A percentile compares a stretch with the other conserved stretches of the same genome.
Evolutionary conservation across 1,140 invertebrate genomes (phyloP).

Genomic region (Caenorhabditis latens): DNA sequence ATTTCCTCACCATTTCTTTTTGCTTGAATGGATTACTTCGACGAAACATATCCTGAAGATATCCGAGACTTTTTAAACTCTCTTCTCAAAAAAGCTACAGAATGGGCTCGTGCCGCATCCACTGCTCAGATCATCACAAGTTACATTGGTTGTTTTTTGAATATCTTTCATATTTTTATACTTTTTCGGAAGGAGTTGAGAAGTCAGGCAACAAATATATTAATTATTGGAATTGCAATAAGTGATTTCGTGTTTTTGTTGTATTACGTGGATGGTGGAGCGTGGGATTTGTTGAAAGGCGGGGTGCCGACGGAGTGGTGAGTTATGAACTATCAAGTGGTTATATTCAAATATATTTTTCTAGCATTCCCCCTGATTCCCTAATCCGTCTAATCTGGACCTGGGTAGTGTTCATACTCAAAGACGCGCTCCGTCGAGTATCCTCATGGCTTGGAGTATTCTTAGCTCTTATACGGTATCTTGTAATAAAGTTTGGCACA

Average conservation of each 20-base stretch:
- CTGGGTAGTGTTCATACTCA: neutral
- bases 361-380: neutral
- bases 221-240: slow-evolving; percentile 16
- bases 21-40: neutral
- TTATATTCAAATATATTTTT: neutral
- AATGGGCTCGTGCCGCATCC: neutral
- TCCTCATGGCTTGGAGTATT: neutral
- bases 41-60: neutral
- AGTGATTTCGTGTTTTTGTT: neutral
- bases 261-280: neutral
- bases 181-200: neutral
- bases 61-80: neutral
- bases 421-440: neutral
- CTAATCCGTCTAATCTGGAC: neutral
- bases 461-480: neutral
- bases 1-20: no score
- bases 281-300: neutral
- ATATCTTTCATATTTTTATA: neutral
- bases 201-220: neutral
- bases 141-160: neutral
- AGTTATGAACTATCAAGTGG: neutral
- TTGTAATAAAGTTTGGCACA: neutral
- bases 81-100: neutral
- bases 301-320: neutral
- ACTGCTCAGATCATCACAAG: neutral